A percentile compares a stretch with the other conserved stretches of the same genome.
Evolutionary conservation across 2,797 vertebrate genomes (phyloP).

Genomic region (Caiman crocodilus): DNA sequence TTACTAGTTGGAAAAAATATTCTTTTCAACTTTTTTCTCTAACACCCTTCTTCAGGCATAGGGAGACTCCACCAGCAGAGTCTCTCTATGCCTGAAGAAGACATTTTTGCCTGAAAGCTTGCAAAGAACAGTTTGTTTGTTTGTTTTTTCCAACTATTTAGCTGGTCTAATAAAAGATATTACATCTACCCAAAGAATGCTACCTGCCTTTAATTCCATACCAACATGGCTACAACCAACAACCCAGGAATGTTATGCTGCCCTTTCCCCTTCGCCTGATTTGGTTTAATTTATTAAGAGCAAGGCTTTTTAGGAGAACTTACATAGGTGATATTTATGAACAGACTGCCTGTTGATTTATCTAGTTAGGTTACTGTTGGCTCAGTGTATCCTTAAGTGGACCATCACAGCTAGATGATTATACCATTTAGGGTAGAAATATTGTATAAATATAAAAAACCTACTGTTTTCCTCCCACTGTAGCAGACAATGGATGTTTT

Average conservation of each 20-base stretch:
- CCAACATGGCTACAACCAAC: no score
- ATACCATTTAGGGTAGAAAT: constrained; percentile 68
- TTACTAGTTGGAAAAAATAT: no score
- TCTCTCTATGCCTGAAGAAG: no score
- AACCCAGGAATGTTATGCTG: neutral
- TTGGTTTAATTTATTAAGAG: neutral
- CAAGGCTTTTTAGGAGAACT: neutral
- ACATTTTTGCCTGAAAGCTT: no score
- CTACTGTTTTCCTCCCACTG: constrained; percentile 17
- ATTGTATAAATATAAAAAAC: constrained; percentile 60
- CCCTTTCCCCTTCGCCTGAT: neutral
- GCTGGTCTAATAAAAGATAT: no score
- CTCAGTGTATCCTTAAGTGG: constrained; percentile 62
- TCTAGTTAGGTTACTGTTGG: constrained; percentile 60
- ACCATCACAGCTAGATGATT: constrained; percentile 53
- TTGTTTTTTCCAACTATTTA: no score
- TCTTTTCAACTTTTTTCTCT: no score
- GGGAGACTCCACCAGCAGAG: no score
- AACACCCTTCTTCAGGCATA: no score
- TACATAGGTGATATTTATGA: constrained; percentile 34
- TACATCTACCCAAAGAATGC: no score
- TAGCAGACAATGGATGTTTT: constrained; percentile 34
- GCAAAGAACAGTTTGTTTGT: no score
- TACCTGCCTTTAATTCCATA: no score
- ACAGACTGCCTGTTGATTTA: constrained; percentile 60